Conservation (phyloP, 1,140 invertebrate species). For the Cotesia chilonis region DNA sequence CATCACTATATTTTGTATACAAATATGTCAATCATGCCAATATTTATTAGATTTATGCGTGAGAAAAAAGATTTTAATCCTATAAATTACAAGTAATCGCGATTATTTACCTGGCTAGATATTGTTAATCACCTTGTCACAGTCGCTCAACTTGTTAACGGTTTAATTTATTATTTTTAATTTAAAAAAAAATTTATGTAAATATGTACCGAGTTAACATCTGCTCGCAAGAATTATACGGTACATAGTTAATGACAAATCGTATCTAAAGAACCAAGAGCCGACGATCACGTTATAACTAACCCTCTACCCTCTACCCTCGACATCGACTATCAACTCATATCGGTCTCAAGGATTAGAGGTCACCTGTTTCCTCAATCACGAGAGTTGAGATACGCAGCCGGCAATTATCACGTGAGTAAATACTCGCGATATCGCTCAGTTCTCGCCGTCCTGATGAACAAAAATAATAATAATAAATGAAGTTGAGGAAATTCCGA, state of each 20-base stretch:
- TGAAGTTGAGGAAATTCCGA: constrained; percentile 8
- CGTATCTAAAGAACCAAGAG: constrained; percentile 19
- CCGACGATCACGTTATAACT: constrained; percentile 21
- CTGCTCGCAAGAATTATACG: background rate
- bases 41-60: too few species aligned
- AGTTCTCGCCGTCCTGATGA: constrained; percentile 33
- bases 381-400: constrained; percentile 43
- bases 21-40: too few species aligned
- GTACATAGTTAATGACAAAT: constrained; percentile 23
- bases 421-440: constrained; percentile 52
- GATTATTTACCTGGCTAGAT: too few species aligned
- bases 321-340: too few species aligned
- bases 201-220: background rate
- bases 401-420: constrained; percentile 52
- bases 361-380: constrained; percentile 34
- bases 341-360: constrained; percentile 11
- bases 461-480: constrained; percentile 23
- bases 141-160: too few species aligned
- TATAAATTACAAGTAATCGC: too few species aligned
- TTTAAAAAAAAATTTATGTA: background rate
- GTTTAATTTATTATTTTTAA: too few species aligned
- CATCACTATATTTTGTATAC: too few species aligned
- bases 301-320: too few species aligned
- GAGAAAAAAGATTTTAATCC: too few species aligned
- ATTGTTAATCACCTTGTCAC: too few species aligned